Conservation (phyloP, 2,888 invertebrate genomes). For the Tanypteryx hageni region DNA sequence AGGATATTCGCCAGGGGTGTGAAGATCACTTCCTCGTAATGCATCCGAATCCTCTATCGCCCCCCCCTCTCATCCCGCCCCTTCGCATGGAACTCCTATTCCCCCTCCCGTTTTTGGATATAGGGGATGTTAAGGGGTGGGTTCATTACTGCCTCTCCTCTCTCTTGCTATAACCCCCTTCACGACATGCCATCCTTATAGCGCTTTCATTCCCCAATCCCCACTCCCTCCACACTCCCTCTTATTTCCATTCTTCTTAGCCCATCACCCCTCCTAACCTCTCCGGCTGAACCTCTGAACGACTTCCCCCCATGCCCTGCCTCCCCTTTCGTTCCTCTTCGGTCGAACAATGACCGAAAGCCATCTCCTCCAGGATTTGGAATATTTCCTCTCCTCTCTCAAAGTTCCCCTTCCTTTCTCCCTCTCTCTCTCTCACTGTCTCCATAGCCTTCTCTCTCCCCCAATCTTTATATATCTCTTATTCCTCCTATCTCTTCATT, state of each 20-base stretch:
- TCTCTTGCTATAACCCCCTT: background rate
- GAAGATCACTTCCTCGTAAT: conserved; percentile 48
- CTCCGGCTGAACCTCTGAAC: background rate
- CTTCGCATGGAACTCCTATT: background rate
- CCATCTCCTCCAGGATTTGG: conserved; percentile 49
- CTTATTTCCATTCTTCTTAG: conserved; percentile 25
- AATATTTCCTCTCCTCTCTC: conserved; percentile 31
- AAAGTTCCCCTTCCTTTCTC: too few relatives aligned
- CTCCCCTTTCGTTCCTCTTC: background rate
- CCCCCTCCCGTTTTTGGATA: background rate
- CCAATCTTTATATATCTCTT: too few relatives aligned
- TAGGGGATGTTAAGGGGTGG: conserved; percentile 13
- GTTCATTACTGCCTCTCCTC: conserved; percentile 41
- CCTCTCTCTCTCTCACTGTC: background rate
- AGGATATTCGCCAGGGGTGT: conserved; percentile 52
- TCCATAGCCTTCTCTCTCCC: background rate
- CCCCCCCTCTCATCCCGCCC: background rate
- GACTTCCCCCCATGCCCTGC: background rate
- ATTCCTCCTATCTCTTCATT: background rate
- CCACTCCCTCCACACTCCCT: background rate
- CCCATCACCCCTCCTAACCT: background rate
- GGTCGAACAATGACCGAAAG: conserved; percentile 46
- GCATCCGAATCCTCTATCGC: conserved; percentile 20
- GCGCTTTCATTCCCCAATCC: conserved; percentile 44
- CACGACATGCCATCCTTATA: background rate